These are phyloP conservation scores for Takifugu ocellatus DNA, from an alignment of 2,797 vertebrate species.

Conservation along the genomic window DNA sequence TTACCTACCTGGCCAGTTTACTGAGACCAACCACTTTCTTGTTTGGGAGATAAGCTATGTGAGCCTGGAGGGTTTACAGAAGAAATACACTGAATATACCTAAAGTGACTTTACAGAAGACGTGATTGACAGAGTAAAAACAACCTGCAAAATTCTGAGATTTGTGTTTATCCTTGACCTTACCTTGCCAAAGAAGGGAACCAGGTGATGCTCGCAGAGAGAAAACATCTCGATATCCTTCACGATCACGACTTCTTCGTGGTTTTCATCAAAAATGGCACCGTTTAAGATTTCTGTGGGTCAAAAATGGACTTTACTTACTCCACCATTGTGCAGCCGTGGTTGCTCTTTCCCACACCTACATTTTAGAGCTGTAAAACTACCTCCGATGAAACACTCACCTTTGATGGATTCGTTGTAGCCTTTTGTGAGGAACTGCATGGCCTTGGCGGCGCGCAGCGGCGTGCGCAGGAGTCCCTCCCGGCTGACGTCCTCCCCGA, in stretches of 20 bases:
- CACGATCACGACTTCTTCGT: slow-evolving; percentile 74
- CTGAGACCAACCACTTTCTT: slow-evolving; percentile 73
- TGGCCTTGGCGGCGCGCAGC: slow-evolving; percentile 46
- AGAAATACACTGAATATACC: background rate
- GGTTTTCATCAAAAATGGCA: slow-evolving; percentile 77
- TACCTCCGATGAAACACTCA: slow-evolving; percentile 25
- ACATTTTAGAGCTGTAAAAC: background rate
- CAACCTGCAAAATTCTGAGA: background rate
- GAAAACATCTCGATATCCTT: slow-evolving; percentile 76
- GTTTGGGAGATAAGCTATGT: slow-evolving; percentile 73
- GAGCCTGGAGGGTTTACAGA: slow-evolving; percentile 54
- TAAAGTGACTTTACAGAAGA: background rate
- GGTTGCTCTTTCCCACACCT: background rate
- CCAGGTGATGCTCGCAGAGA: slow-evolving; percentile 75
- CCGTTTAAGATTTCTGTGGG: slow-evolving; percentile 69
- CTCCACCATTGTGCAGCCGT: too few relatives aligned
- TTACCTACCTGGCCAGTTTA: slow-evolving; percentile 71
- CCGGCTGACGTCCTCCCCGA: background rate
- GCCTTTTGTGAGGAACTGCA: slow-evolving; percentile 67
- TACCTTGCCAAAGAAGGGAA: slow-evolving; percentile 79
- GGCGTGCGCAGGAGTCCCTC: slow-evolving; percentile 35
- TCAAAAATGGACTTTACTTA: background rate
- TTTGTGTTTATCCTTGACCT: background rate
- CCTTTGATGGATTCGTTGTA: slow-evolving; percentile 71
- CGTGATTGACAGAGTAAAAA: background rate